Base-by-base conservation (phyloP, 2,888 invertebrate species). In the Ichneumoninae sp. region DNA sequence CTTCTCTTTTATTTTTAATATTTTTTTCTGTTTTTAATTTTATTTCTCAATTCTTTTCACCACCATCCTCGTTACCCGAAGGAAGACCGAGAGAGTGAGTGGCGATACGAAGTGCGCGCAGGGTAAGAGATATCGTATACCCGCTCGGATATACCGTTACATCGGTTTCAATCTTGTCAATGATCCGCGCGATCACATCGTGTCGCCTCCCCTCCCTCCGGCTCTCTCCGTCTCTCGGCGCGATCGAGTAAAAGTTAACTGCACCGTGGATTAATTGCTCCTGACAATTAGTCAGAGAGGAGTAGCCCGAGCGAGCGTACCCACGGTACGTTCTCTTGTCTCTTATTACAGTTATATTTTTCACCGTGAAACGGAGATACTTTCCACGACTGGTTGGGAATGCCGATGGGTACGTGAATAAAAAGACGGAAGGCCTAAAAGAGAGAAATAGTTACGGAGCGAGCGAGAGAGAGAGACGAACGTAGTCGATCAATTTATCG, bases 401-500 rank as follows among this genome's bases (percentile, higher is more conserved):
- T 16, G 44, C 44, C 44, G 16, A 47, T 47, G 3, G 44, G 44
- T 47, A 16, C 44, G 16, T 16, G 44, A 47, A 47, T 47, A 16
- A 81, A 83, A 85, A 83, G 81, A 57, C 57, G 26, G 44, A 30
- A 68, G 68, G 33, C 65, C 52, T 52, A 22, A 78, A 33, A 69
- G 47, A 60, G 33, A 70, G n/a, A 75, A 33, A 65, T 65, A 50
- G 63, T 60, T n/a, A 10, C 63, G 2, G 33, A 63, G 63, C 33
- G 52, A 16, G 6, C 1, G 8, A 57, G 22, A 63, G 1, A 5
- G 22, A 60, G 1, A 16, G 16, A 16, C 30, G 10, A 54, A 19
- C 16, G 16, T 3, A 52, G 57, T 70, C 78, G 78, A 78, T 78
- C 78, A 78, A 78, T 78, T 78, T 66, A 80, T 82, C 81, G 76